A percentile compares a stretch with the other conserved stretches of the same genome.
phyloP scores from a whole-genome alignment of 2,888 invertebrate species.

The Lypha dubia region DNA sequence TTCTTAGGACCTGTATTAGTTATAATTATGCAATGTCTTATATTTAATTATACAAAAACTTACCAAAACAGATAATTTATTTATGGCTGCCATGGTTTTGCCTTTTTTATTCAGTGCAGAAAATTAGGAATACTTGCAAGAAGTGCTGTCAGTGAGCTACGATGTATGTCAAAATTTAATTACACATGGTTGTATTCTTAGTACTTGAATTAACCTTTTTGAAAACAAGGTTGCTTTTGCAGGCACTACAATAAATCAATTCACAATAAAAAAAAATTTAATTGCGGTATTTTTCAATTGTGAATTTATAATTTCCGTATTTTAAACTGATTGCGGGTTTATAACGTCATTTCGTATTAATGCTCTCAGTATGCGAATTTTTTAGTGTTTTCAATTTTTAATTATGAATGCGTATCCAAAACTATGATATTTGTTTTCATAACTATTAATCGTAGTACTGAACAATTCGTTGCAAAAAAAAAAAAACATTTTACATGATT shows the following conservation, averaged over 20 bases:
- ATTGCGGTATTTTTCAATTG: too few relatives aligned
- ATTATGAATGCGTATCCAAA: too few relatives aligned
- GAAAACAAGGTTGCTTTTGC: neutral
- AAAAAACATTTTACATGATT: too few relatives aligned
- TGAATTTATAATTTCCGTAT: too few relatives aligned
- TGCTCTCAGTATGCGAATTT: too few relatives aligned
- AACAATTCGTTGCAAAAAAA: too few relatives aligned
- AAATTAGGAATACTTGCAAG: conserved; percentile 39
- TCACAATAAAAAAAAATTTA: too few relatives aligned
- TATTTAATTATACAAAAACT: conserved; percentile 50
- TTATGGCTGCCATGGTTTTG: conserved; percentile 80
- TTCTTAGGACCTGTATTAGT: neutral
- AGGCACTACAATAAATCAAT: neutral
- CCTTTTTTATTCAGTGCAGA: conserved; percentile 37
- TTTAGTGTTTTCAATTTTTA: too few relatives aligned
- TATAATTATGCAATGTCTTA: neutral
- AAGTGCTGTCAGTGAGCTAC: conserved; percentile 35
- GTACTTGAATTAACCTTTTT: neutral
- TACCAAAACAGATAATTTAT: conserved; percentile 82
- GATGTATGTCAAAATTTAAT: conserved; percentile 31
- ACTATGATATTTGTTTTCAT: too few relatives aligned
- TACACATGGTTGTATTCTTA: conserved; percentile 31
- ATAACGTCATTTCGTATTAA: too few relatives aligned
- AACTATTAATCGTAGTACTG: too few relatives aligned
- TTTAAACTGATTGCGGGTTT: too few relatives aligned